These are phyloP conservation scores for Tenualosa ilisha DNA, from an alignment of 2,797 vertebrate genomes.

Conservation along the genomic window DNA sequence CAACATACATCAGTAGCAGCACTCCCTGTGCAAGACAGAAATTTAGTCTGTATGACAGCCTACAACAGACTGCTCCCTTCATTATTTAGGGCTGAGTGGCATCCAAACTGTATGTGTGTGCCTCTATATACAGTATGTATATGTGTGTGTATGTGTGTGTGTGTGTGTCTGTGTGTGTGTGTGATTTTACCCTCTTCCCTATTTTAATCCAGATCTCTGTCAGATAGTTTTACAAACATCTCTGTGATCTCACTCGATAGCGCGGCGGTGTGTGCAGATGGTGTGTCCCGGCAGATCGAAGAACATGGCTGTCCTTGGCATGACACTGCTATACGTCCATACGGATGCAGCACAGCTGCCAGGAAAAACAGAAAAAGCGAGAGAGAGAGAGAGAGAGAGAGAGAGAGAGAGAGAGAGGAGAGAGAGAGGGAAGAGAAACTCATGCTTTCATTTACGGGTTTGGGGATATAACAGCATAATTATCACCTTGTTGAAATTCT, in stretches of 20 bases:
- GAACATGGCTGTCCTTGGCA: slow-evolving; percentile 22
- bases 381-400: slow-evolving; percentile 24
- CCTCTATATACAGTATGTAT: neutral
- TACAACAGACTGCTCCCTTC: slow-evolving; percentile 18
- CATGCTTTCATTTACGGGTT: slow-evolving; percentile 5
- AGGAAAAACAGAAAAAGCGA: neutral
- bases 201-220: slow-evolving; percentile 12
- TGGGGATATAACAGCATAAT: slow-evolving; percentile 8
- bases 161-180: neutral
- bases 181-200: neutral
- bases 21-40: slow-evolving; percentile 15
- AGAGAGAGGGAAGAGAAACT: neutral
- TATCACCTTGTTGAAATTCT: slow-evolving; percentile 16
- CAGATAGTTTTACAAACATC: neutral
- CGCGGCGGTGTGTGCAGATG: neutral
- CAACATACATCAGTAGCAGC: slow-evolving; percentile 15
- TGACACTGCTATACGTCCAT: neutral
- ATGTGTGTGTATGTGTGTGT: neutral
- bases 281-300: slow-evolving; percentile 6
- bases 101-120: neutral
- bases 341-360: neutral
- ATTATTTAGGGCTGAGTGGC: slow-evolving; percentile 16
- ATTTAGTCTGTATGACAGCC: slow-evolving; percentile 13
- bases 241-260: slow-evolving; percentile 15
- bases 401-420: slow-evolving; percentile 20